Evolutionary conservation across 2,888 invertebrate species (phyloP), one percentile per base, ranked within the genome.

Genomic region (Pyrrhosoma nymphula): DNA sequence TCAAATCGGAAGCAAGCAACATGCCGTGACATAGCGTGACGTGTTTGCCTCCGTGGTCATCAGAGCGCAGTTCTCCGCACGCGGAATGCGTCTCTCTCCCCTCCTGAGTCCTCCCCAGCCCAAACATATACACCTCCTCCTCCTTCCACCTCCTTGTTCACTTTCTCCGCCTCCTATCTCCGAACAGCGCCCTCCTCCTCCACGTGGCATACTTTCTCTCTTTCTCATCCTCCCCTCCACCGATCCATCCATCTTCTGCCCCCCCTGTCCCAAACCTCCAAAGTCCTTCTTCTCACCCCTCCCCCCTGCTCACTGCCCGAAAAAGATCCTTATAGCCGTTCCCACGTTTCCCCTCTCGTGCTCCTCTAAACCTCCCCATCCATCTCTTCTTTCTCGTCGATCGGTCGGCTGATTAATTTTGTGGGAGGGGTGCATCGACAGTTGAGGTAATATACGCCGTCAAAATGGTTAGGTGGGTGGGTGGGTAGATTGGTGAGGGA

Each of bases 161-260:
- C 82, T 82, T 82, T 82, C 82, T 82, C 82, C 82, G 35, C 2
- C 75, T 26, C 82, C 30, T 35, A 12, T 35, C 82, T 35, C 16
- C 35, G 16, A 12, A 8, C 26, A 35, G 82, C 30, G 10, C 82
- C 82, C 69, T 69, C 69, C 69, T 26, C 26, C 26, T 26, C 26
- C 82, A 82, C 82, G 82, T 82, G 82, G 82, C 82, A 82, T 82
- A 82, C 82, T 82, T 82, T 82, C 82, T 26, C 30, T 69, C 69
- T 47, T 47, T 47, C 47, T 69, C 69, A n/a, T 35, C 16, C 12
- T 35, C n/a, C 82, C 82, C 82, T 69, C n/a, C 69, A 0, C 69
- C 47, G 47, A 47, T 47, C 47, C 47, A 47, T 47, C 47, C 47
- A 47, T 47, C 47, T 47, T 47, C 30, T 26, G 12, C 82, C 35